Evolutionary conservation across 2,113 vertebrate species (phyloP).

Genomic region (Ageneiosus marmoratus): DNA sequence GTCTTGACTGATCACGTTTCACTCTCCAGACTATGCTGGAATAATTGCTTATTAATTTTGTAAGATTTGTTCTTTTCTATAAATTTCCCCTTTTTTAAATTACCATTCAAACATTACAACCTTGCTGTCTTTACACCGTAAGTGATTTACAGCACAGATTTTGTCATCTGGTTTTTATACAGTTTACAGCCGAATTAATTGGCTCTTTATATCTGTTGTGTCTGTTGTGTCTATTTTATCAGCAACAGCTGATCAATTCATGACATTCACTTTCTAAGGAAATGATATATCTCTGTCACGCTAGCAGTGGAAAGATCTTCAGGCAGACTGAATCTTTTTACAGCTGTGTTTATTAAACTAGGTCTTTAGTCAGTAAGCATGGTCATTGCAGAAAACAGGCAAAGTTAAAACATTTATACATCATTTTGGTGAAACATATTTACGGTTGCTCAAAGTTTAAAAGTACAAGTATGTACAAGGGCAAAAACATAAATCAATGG

Average conservation of each 20-base stretch:
- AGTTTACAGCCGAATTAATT: not conserved
- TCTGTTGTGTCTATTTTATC: not conserved
- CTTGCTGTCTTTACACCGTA: not conserved
- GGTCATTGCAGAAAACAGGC: not conserved
- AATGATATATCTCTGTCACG: not conserved
- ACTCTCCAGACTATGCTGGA: not conserved
- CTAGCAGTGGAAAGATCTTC: not conserved
- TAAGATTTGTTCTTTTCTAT: not conserved
- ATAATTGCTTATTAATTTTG: not conserved
- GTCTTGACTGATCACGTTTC: not conserved
- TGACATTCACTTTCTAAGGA: not conserved
- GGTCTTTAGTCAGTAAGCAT: not conserved
- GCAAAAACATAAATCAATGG: too few species aligned
- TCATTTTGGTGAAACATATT: not conserved
- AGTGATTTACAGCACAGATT: not conserved
- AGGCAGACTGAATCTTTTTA: not conserved
- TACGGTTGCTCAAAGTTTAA: not conserved
- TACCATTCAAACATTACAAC: not conserved
- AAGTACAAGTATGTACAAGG: too few species aligned
- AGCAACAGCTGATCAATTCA: not conserved
- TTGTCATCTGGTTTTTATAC: not conserved
- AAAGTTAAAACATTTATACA: not conserved
- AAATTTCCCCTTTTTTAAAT: not conserved
- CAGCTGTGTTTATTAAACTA: too few species aligned
- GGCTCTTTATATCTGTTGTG: not conserved